Base-by-base conservation (phyloP, 64 coral and sea anemone species). In the Exaiptasia diaphana region DNA sequence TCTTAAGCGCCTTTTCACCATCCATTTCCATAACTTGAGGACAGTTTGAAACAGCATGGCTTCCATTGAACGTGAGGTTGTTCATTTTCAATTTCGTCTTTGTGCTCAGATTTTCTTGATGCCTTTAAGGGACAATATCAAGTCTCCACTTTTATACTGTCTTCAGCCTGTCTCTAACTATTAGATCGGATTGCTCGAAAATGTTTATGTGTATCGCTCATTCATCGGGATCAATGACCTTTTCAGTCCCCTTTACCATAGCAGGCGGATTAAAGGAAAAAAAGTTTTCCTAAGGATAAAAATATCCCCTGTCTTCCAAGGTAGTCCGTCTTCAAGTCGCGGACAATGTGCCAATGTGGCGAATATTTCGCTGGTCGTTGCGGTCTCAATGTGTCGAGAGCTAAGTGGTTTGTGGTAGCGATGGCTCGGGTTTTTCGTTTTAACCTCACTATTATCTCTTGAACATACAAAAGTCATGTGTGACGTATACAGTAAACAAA, bases 1-100 rank as follows among this genome's bases (percentile, higher is more conserved):
- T 85, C 48, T 61, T 85, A 3, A 73, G 31, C 18, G 4, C 52
- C 42, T 60, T 73, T 73, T 26, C 44, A 17, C 45, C n/a, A 25
- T 4, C 38, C 15, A 40, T 30, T 73, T 73, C 38, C 13, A 42
- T 5, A 8, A 25, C 21, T 10, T 15, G 11, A 21, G 44, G 18
- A 40, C 38, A n/a, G n/a, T n/a, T n/a, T n/a, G n/a, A n/a, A n/a
- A n/a, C n/a, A 42, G 23, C 10, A 4, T 0, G 38, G 8, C 5
- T 15, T 43, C n/a, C n/a, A 21, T 73, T 73, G 4, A 73, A n/a
- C 41, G 69, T 45, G 18, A 40, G 44, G 69, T 73, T 73, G 41
- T 49, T 73, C 69, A 62, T 62, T 22, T 10, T 52, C 49, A 12
- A 10, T n/a, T 12, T 10, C 49, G 49, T 52, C n/a, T 12, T 12